Evolutionary conservation across 1,140 invertebrate species (phyloP).

Genomic region (Pomacea maculata): DNA sequence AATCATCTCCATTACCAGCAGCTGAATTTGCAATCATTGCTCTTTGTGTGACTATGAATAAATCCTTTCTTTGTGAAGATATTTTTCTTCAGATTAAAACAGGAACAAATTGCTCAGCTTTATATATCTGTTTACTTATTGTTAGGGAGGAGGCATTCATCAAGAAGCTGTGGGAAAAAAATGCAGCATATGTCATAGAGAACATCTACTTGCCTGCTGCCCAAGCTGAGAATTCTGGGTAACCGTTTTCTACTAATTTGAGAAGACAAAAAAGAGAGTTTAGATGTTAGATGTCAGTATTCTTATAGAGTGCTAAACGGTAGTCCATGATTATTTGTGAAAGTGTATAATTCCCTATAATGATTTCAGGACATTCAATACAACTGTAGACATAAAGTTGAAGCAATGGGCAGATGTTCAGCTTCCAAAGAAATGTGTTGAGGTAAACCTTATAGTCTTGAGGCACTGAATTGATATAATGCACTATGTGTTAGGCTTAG

Average conservation of each 20-base stretch:
- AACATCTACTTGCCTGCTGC: constrained; percentile 95
- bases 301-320: no score
- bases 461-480: neutral
- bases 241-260: constrained; percentile 15
- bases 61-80: neutral
- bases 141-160: constrained; percentile 82
- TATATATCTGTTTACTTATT: no score
- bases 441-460: constrained; percentile 63
- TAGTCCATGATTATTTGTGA: neutral
- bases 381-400: constrained; percentile 94
- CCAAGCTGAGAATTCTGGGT: constrained; percentile 68
- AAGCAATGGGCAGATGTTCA: constrained; percentile 94
- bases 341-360: neutral
- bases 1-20: neutral
- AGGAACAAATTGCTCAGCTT: neutral
- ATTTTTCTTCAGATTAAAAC: neutral
- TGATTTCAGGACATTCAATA: constrained; percentile 87
- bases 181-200: constrained; percentile 89
- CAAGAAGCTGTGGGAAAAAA: constrained; percentile 87
- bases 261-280: neutral
- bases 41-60: neutral
- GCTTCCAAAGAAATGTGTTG: constrained; percentile 85
- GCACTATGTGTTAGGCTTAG: neutral
- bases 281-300: neutral
- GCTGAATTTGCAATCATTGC: neutral